These are phyloP conservation scores for Drosophila lowei DNA, from an alignment of 1,140 invertebrate species.

Conservation along the genomic window DNA sequence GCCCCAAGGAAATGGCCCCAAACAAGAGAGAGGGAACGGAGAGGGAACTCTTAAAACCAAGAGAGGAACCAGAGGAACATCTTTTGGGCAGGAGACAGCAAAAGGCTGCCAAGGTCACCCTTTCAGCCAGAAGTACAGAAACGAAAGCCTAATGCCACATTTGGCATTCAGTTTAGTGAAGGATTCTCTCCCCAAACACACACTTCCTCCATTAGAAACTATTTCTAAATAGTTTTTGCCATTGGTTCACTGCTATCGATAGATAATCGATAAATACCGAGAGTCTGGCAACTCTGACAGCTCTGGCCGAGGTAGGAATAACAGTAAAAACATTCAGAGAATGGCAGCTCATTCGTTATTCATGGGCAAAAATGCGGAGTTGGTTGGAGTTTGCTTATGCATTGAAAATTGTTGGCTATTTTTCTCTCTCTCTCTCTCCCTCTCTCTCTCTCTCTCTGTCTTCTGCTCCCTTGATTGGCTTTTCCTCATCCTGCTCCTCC, in stretches of 20 bases:
- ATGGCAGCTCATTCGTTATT: conserved; percentile 33
- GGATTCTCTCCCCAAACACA: too few species aligned
- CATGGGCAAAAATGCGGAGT: conserved; percentile 27
- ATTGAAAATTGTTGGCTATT: conserved; percentile 26
- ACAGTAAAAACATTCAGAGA: conserved; percentile 20
- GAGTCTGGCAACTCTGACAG: conserved; percentile 14
- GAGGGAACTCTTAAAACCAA: background rate
- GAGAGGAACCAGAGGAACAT: background rate
- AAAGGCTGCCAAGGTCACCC: background rate
- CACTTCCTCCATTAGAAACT: too few species aligned
- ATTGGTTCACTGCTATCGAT: too few species aligned
- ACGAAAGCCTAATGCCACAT: too few species aligned
- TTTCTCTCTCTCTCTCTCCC: background rate
- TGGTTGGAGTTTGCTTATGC: conserved; percentile 29
- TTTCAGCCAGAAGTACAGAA: background rate
- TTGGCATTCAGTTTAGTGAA: too few species aligned
- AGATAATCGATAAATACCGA: background rate
- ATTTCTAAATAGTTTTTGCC: too few species aligned
- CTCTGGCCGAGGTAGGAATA: conserved; percentile 3
- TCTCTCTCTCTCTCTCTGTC: background rate
- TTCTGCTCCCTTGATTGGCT: conserved; percentile 6
- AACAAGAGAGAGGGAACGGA: background rate
- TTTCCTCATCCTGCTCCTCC: too few species aligned
- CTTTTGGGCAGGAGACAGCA: conserved; percentile 9
- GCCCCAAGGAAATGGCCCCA: conserved; percentile 7